A percentile compares a stretch with the other conserved stretches of the same genome.
Evolutionary conservation across 2,888 invertebrate species (phyloP).

Genomic region (Cerastis rubricosa): DNA sequence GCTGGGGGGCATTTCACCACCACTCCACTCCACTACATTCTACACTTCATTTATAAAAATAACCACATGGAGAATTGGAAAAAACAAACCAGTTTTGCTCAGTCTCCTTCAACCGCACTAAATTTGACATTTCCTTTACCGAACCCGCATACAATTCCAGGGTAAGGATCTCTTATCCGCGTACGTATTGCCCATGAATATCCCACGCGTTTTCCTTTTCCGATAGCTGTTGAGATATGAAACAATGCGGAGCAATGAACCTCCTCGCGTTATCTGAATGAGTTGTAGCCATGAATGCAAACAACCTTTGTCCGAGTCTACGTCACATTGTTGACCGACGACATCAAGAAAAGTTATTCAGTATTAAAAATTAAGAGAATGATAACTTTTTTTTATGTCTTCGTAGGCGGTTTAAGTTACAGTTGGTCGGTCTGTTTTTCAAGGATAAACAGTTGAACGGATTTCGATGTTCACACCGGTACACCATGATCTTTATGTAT

Average conservation of each 20-base stretch:
- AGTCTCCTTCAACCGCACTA: background rate
- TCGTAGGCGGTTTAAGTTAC: background rate
- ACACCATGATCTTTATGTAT: background rate
- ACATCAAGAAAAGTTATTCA: background rate
- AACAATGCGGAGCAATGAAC: constrained; percentile 55
- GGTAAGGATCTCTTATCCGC: constrained; percentile 6
- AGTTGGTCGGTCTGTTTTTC: background rate
- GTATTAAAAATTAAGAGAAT: constrained; percentile 4
- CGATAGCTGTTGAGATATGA: constrained; percentile 40
- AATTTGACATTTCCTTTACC: constrained; percentile 22
- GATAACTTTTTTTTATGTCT: background rate
- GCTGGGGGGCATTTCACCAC: background rate
- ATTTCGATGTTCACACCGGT: background rate
- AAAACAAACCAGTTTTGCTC: background rate
- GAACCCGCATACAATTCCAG: constrained; percentile 23
- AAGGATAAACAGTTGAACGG: background rate
- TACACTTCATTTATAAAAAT: background rate
- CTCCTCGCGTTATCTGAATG: constrained; percentile 43
- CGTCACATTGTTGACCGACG: constrained; percentile 9
- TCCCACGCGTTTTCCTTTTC: constrained; percentile 34
- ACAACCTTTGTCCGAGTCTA: constrained; percentile 32
- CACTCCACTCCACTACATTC: background rate
- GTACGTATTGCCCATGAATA: constrained; percentile 26
- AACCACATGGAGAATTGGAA: background rate
- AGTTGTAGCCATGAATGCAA: constrained; percentile 30